phyloP scores from a whole-genome alignment of 1,140 invertebrate species.

The Argopecten irradians region DNA sequence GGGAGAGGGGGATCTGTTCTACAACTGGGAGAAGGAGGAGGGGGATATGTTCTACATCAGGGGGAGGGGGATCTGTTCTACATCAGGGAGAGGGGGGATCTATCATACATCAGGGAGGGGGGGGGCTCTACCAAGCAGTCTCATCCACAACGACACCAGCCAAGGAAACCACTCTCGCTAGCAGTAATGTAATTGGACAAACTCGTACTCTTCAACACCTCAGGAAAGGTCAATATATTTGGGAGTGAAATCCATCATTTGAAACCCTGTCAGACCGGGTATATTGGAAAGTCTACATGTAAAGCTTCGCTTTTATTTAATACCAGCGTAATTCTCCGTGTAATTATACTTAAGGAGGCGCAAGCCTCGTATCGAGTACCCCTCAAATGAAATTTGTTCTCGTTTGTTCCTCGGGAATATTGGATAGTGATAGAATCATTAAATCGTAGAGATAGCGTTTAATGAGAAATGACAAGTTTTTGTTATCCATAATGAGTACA shows the following conservation, averaged over 20 bases:
- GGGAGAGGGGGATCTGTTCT: too few species aligned
- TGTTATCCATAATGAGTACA: conserved; percentile 45
- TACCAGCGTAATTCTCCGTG: conserved; percentile 40
- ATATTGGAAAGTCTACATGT: conserved; percentile 27
- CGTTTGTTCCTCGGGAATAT: conserved; percentile 45
- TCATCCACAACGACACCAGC: conserved; percentile 13
- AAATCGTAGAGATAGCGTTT: conserved; percentile 44
- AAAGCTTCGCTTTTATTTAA: conserved; percentile 50
- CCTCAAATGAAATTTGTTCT: conserved; percentile 41
- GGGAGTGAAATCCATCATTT: conserved; percentile 18
- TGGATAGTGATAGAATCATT: conserved; percentile 51
- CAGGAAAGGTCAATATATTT: conserved; percentile 30
- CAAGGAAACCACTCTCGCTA: neutral
- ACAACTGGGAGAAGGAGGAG: neutral
- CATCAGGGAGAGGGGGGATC: too few species aligned
- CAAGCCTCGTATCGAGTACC: conserved; percentile 37
- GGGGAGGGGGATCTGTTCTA: too few species aligned
- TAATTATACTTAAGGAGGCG: conserved; percentile 46
- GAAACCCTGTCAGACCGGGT: conserved; percentile 20
- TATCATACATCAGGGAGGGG: too few species aligned
- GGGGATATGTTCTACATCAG: too few species aligned
- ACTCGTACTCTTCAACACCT: conserved; percentile 36
- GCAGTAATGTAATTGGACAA: conserved; percentile 32
- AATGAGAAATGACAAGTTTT: conserved; percentile 50
- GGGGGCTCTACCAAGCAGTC: neutral